Conservation (phyloP, 2,888 invertebrate species). For the Euzetes globulus region DNA sequence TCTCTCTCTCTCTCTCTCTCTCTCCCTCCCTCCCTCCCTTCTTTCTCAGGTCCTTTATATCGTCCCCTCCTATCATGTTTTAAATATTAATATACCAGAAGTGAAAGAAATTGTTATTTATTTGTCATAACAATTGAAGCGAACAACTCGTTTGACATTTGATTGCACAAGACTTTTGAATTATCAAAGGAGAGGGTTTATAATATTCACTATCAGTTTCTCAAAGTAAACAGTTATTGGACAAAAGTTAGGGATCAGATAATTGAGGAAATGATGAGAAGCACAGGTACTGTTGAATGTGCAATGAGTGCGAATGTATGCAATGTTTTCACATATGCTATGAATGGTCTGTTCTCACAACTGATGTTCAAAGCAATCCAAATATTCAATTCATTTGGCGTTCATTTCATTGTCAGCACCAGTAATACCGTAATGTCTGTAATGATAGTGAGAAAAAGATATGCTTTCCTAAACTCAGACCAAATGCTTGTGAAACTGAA, state of each 20-base stretch:
- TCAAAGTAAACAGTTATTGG: constrained; percentile 18
- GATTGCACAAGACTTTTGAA: neutral
- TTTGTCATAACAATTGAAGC: constrained; percentile 4
- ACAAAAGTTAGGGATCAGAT: neutral
- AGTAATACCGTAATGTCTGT: neutral
- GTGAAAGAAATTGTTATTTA: neutral
- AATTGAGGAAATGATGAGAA: constrained; percentile 29
- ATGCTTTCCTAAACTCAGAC: neutral
- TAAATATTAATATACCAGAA: neutral
- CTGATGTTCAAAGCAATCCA: neutral
- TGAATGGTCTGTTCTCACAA: neutral
- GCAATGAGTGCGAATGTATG: too few relatives aligned
- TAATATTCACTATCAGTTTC: neutral
- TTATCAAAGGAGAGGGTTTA: neutral
- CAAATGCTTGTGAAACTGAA: constrained; percentile 2
- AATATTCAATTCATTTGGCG: constrained; percentile 12
- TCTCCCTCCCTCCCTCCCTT: neutral
- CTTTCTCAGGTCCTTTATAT: neutral
- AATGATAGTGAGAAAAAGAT: neutral
- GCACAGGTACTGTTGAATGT: constrained; percentile 1
- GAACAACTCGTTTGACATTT: constrained; percentile 3
- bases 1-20: neutral
- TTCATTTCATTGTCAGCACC: constrained; percentile 2
- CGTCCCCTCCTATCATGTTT: neutral
- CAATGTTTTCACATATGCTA: neutral